A percentile compares a stretch with the other conserved stretches of the same genome.
Evolutionary conservation across 2,797 vertebrate genomes (phyloP).

Genomic region (Tachyglossus aculeatus): DNA sequence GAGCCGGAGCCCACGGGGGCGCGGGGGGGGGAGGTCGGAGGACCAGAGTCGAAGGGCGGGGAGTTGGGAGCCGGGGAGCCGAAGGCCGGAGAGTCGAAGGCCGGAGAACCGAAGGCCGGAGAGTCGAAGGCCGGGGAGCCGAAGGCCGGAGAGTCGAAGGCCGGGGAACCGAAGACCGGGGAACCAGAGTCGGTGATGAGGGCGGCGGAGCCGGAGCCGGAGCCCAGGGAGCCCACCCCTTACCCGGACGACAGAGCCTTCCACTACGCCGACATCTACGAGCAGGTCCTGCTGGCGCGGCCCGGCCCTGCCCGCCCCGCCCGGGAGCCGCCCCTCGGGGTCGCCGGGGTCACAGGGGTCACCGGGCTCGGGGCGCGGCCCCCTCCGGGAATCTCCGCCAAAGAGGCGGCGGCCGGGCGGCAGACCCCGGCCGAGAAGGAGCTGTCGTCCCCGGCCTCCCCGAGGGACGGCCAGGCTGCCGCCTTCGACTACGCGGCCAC

Average conservation of each 20-base stretch:
- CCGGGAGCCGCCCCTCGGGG: slow-evolving; percentile 38
- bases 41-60: slow-evolving; percentile 42
- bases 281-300: slow-evolving; percentile 75
- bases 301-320: slow-evolving; percentile 60
- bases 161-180: slow-evolving; percentile 68
- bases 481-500: slow-evolving; percentile 71
- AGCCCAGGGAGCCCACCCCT: slow-evolving; percentile 92
- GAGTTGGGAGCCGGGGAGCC: slow-evolving; percentile 60
- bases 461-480: slow-evolving; percentile 57
- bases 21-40: too few species aligned
- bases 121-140: slow-evolving; percentile 7
- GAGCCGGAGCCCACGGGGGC: slow-evolving; percentile 7
- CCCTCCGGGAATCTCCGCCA: slow-evolving; percentile 68
- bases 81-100: slow-evolving; percentile 75
- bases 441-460: slow-evolving; percentile 75
- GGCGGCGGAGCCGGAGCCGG: slow-evolving; percentile 72
- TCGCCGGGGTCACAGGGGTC: slow-evolving; percentile 28
- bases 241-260: slow-evolving; percentile 93
- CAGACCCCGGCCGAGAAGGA: slow-evolving; percentile 77
- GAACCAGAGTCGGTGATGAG: slow-evolving; percentile 60
- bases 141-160: not conserved
- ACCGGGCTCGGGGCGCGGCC: too few species aligned
- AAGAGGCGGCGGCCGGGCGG: slow-evolving; percentile 77
- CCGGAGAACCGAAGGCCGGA: slow-evolving; percentile 80
- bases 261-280: slow-evolving; percentile 91